A percentile compares a stretch with the other conserved stretches of the same genome.
phyloP scores from a whole-genome alignment of 1,140 invertebrate genomes.

The Ctenoplectra terminalis region DNA sequence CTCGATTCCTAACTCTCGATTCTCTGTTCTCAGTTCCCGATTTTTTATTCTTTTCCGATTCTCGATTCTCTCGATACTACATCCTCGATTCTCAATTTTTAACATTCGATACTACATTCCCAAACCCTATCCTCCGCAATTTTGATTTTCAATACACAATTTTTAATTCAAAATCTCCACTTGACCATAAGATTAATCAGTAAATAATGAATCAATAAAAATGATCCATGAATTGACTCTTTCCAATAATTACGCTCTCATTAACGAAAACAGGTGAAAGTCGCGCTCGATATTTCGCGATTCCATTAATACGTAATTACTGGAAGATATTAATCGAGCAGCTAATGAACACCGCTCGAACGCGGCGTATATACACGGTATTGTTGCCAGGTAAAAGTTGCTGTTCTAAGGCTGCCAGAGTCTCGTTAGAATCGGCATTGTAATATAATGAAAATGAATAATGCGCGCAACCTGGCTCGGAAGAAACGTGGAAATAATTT shows the following conservation, averaged over 20 bases:
- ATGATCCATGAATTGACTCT: neutral
- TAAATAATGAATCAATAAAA: neutral
- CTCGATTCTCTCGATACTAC: too few relatives aligned
- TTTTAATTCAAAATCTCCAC: too few relatives aligned
- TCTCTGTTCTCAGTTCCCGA: neutral
- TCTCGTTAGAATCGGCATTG: constrained; percentile 27
- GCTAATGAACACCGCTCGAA: constrained; percentile 30
- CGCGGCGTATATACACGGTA: neutral
- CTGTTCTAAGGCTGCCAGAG: neutral
- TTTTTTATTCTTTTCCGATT: neutral
- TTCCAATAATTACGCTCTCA: constrained; percentile 24
- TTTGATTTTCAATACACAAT: neutral
- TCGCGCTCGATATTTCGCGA: constrained; percentile 24
- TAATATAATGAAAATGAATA: constrained; percentile 47
- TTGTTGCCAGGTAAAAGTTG: constrained; percentile 28
- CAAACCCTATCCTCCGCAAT: too few relatives aligned
- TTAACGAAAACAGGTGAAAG: constrained; percentile 44
- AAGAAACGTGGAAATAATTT: constrained; percentile 17
- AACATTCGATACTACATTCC: too few relatives aligned
- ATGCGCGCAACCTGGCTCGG: constrained; percentile 5
- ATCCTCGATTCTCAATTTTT: too few relatives aligned
- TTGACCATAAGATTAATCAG: too few relatives aligned
- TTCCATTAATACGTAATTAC: constrained; percentile 51
- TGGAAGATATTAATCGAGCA: constrained; percentile 22
- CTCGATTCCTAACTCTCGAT: neutral